phyloP scores from a whole-genome alignment of 2,797 vertebrate species.

The Anolis apletophallus region DNA sequence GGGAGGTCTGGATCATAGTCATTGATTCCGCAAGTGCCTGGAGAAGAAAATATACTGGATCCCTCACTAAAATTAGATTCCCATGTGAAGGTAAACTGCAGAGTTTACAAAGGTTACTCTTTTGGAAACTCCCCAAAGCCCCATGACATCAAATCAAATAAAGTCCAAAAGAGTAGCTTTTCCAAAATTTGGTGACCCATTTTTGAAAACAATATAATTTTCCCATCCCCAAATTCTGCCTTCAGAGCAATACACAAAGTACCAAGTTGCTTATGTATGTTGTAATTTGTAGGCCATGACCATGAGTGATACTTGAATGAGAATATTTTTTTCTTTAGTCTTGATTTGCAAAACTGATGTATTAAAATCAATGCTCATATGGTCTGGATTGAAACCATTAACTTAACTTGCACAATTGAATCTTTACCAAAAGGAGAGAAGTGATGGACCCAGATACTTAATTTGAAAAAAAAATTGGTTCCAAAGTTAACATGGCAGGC shows the following conservation, averaged over 20 bases:
- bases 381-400: too few species aligned
- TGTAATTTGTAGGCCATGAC: background rate
- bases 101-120: too few species aligned
- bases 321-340: background rate
- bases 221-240: background rate
- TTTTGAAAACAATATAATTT: background rate
- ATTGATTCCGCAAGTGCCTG: background rate
- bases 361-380: slow-evolving; percentile 26
- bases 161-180: too few species aligned
- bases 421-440: too few species aligned
- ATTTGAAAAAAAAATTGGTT: background rate
- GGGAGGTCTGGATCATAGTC: background rate
- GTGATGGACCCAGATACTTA: background rate
- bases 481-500: too few species aligned
- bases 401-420: too few species aligned
- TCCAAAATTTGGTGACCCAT: background rate
- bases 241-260: background rate
- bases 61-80: background rate
- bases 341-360: background rate
- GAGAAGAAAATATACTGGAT: background rate
- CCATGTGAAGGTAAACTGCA: background rate
- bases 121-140: too few species aligned
- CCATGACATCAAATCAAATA: too few species aligned
- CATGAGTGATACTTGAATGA: background rate
- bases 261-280: background rate